phyloP scores from a whole-genome alignment of 2,113 vertebrate species.

The Phaethornis superciliosus region DNA sequence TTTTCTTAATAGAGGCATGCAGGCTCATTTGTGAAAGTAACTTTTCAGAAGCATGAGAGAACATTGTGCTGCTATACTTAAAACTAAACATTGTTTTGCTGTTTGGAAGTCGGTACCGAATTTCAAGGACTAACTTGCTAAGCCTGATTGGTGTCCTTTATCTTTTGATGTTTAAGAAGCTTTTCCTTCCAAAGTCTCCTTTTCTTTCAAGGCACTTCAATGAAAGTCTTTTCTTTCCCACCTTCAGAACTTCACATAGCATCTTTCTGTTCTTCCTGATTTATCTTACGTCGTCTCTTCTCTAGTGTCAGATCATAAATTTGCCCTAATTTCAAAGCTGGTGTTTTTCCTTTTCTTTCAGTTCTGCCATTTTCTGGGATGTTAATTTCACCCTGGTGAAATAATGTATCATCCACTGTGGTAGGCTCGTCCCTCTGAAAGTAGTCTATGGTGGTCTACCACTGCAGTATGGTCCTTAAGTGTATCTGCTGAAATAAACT shows the following conservation, averaged over 20 bases:
- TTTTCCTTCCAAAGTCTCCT: background rate
- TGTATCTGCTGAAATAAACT: background rate
- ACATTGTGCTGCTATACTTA: background rate
- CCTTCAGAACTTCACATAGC: background rate
- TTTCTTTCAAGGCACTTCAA: conserved; percentile 14
- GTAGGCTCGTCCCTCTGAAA: background rate
- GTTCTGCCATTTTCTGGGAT: background rate
- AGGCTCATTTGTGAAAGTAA: background rate
- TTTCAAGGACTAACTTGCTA: conserved; percentile 37
- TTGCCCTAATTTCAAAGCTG: background rate
- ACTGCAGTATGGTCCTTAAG: background rate
- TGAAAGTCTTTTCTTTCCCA: background rate
- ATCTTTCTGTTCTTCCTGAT: background rate
- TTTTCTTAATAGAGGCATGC: background rate
- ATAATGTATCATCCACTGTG: background rate
- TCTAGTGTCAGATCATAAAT: background rate
- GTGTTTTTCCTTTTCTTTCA: background rate
- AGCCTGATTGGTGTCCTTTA: conserved; percentile 7
- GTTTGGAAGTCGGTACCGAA: background rate
- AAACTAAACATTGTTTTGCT: conserved; percentile 39
- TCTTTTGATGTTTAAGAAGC: conserved; percentile 11
- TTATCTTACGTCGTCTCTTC: background rate
- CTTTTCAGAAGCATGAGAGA: background rate
- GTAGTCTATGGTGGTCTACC: background rate
- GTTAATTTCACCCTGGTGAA: background rate